Percentiles rank a stretch among this genome's conserved stretches.
Conservation (phyloP, 2,888 invertebrate species). For the Myopa testacea region DNA sequence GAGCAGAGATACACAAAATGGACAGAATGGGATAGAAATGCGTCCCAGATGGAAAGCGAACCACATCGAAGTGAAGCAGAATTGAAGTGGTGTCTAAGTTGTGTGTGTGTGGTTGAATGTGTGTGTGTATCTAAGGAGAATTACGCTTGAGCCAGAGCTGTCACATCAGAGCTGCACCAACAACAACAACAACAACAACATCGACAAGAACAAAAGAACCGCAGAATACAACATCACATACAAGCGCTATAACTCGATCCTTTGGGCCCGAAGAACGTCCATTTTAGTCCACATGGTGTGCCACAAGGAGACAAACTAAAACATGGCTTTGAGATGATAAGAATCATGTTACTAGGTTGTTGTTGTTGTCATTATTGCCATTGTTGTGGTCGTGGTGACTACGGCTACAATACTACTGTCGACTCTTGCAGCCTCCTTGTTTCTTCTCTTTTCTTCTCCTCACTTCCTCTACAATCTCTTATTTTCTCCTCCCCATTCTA, state of each 20-base stretch:
- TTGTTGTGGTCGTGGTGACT: background rate
- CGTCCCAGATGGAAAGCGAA: background rate
- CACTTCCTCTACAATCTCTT: too few species aligned
- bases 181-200: background rate
- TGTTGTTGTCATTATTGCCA: background rate
- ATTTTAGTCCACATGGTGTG: background rate
- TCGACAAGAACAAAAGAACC: background rate
- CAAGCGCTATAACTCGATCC: background rate
- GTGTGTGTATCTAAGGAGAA: background rate
- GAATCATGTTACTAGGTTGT: background rate
- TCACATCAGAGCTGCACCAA: background rate
- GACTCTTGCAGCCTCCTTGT: too few species aligned
- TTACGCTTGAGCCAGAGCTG: too few species aligned
- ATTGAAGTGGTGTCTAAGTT: too few species aligned
- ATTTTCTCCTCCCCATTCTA: too few species aligned
- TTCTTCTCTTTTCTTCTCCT: too few species aligned
- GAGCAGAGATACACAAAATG: background rate
- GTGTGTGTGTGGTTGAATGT: background rate
- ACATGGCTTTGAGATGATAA: background rate
- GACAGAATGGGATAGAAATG: background rate
- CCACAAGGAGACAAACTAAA: background rate
- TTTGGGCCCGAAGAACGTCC: conserved; percentile 6
- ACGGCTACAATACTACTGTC: too few species aligned
- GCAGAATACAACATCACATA: background rate
- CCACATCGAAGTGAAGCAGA: background rate